These are phyloP conservation scores for Argyra leucocephala DNA, from an alignment of 2,888 invertebrate species.

Conservation along the genomic window DNA sequence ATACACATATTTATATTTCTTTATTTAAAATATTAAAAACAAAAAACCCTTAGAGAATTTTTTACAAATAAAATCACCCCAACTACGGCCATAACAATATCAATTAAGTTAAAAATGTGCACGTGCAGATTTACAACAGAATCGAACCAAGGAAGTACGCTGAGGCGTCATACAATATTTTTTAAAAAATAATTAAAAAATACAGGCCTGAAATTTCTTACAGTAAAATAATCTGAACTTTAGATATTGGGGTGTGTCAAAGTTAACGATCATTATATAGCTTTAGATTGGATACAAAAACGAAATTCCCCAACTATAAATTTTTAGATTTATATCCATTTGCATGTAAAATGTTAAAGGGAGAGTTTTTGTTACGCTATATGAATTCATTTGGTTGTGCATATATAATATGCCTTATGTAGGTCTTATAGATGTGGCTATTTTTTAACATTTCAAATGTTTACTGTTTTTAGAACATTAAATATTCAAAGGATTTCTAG, in stretches of 20 bases:
- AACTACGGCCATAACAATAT: neutral
- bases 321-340: neutral
- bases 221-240: neutral
- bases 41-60: neutral
- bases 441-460: too few relatives aligned
- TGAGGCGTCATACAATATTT: neutral
- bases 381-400: neutral
- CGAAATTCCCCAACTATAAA: neutral
- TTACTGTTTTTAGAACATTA: too few relatives aligned
- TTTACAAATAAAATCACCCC: neutral
- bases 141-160: neutral
- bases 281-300: neutral
- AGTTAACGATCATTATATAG: neutral
- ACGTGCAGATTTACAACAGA: neutral
- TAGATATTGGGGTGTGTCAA: neutral
- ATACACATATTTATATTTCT: too few relatives aligned
- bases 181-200: neutral
- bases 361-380: neutral
- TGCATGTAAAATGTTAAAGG: neutral
- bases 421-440: neutral
- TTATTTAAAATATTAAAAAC: too few relatives aligned
- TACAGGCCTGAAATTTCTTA: neutral
- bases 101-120: neutral
- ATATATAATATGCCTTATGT: neutral
- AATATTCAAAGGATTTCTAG: too few relatives aligned